Evolutionary conservation across 2,113 vertebrate genomes (phyloP), one percentile per base, ranked within the genome.

Genomic region (Propithecus coquereli): DNA sequence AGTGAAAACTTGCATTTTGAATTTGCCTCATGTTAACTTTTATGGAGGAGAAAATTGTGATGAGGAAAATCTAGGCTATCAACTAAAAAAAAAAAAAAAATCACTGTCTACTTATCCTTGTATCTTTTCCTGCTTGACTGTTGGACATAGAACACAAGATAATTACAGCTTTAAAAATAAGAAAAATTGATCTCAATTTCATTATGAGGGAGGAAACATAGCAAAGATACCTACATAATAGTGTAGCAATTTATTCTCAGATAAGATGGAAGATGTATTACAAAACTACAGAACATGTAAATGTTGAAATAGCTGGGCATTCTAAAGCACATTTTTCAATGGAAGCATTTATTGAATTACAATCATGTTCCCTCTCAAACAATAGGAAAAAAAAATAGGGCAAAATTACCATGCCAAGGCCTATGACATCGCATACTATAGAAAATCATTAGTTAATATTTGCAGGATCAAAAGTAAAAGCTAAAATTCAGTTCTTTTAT

Each of bases 241-340:
- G 12, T 6, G 0, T 25, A 61, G 18, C 59, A 61, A n/a, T 74
- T 65, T 79, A 84, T 80, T 92, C 89, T 74, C 32, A 91, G 57
- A 79, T 90, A 43, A 50, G 5, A 77, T 79, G 37, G 80, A 94
- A 68, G n/a, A 30, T 52, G 4, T 18, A 16, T 45, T 23, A 68
- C 9, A 85, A 65, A 81, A 87, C 8, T 23, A 57, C 14, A 80
- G 10, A 87, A 3, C 3, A 52, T 50, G 2, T 25, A 93, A 32
- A 79, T 73, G 93, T 85, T 54, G 25, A 91, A 89, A 89, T 2
- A 85, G 3, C 37, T 96, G 71, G 50, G 23, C 27, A 27, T 87
- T 90, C 23, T 76, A 77, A 87, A 61, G 37, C 32, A 83, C 5
- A 66, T 66, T 54, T 86, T 47, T 90, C 27, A 89, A n/a, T 74